Percentiles rank a stretch among this genome's conserved stretches.
Evolutionary conservation across 2,888 invertebrate genomes (phyloP).

Genomic region (Frankliniella fusca): DNA sequence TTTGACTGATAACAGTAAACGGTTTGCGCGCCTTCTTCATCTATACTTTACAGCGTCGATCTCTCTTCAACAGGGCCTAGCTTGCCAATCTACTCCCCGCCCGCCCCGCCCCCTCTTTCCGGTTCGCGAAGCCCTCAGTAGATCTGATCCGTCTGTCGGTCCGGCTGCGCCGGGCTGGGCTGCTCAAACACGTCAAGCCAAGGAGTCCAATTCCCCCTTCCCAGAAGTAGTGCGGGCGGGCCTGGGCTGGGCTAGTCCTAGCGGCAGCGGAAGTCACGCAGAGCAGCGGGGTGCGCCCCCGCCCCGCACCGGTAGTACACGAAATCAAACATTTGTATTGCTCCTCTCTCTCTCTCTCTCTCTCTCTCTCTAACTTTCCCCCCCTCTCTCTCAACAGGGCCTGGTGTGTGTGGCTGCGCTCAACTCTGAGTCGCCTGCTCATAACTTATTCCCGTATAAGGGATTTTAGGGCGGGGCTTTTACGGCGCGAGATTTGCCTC

Average conservation of each 20-base stretch:
- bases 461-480: no score
- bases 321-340: slow-evolving; percentile 13
- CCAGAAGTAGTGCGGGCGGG: neutral
- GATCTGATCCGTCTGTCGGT: neutral
- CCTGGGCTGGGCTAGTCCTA: neutral
- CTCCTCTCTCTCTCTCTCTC: slow-evolving; percentile 8
- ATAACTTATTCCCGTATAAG: neutral
- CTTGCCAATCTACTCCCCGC: no score
- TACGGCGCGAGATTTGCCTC: no score
- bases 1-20: no score
- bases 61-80: no score
- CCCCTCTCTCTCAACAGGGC: neutral
- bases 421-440: neutral
- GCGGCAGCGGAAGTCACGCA: neutral
- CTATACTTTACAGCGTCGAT: no score
- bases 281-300: neutral
- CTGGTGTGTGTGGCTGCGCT: no score
- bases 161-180: no score
- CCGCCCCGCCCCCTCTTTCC: neutral
- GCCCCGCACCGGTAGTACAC: neutral
- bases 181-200: slow-evolving; percentile 9
- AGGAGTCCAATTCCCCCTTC: slow-evolving; percentile 1
- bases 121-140: neutral
- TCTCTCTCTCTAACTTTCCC: no score
- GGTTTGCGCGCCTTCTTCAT: no score